Conservation (phyloP, 2,797 vertebrate species). For the Chloroceryle inda region DNA sequence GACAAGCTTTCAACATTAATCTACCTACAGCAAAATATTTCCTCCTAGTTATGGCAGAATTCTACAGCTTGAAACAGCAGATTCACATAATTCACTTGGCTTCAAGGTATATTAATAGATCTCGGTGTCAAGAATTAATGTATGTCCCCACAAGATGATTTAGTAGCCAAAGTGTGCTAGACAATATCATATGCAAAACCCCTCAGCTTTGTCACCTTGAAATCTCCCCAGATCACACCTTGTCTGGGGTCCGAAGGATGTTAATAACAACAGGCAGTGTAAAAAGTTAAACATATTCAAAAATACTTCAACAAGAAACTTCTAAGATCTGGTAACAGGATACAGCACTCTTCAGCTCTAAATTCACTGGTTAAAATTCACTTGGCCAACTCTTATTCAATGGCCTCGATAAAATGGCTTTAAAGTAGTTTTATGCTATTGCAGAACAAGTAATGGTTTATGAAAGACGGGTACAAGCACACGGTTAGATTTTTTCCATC, state of each 20-base stretch:
- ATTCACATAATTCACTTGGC: constrained; percentile 59
- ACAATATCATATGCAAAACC: constrained; percentile 39
- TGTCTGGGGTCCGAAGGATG: neutral
- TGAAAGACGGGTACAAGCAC: neutral
- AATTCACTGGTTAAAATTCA: neutral
- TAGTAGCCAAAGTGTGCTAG: constrained; percentile 42
- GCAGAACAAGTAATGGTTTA: neutral
- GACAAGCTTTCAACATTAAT: constrained; percentile 72
- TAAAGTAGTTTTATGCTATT: neutral
- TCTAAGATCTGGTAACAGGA: neutral
- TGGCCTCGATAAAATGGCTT: neutral
- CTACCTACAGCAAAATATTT: constrained; percentile 63
- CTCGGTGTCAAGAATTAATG: constrained; percentile 50
- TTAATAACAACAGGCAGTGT: constrained; percentile 44
- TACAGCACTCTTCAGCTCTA: neutral
- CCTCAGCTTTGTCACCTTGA: constrained; percentile 51
- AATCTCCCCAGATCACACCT: constrained; percentile 41
- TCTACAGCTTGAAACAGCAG: constrained; percentile 57
- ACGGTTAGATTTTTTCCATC: neutral
- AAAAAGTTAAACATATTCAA: neutral
- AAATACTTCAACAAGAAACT: neutral
- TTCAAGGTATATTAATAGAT: constrained; percentile 65
- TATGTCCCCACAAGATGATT: constrained; percentile 49
- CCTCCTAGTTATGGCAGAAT: constrained; percentile 60
- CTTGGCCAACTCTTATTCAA: neutral